Base-by-base conservation (phyloP, 2,113 vertebrate genomes). In the Sinocyclocheilus anshuiensis region DNA sequence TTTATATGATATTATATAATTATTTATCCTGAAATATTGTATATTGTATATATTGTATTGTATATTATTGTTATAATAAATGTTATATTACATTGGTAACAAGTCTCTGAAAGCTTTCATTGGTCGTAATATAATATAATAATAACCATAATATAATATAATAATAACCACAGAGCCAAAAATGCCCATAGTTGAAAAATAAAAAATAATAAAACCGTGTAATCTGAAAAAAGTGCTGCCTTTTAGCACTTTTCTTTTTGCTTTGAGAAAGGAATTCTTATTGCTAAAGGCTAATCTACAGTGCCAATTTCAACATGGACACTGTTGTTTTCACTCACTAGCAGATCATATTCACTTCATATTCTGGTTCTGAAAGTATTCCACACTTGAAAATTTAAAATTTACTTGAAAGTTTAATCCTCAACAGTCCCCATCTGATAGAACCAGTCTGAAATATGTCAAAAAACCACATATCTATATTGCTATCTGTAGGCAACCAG, bases 401-500 rank as follows among this genome's bases (percentile, higher is more conserved):
- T n/a, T n/a, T n/a, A n/a, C n/a, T n/a, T n/a, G n/a, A n/a, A n/a
- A n/a, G n/a, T 82, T 85, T 88, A 83, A 88, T 89, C 87, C 75
- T 4, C 4, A 42, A 79, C 84, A 83, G 86, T 86, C 85, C 84
- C 85, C 69, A 88, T 92, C 90, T 86, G 87, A 91, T 91, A 86
- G 48, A 50, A 88, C 74, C 63, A 87, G 85, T 90, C 74, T 77
- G 18, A 33, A 76, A 77, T 87, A 84, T 88, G 89, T 86, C 86
- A 86, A 89, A 83, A 55, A 91, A 86, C 77, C 67, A 36, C 88
- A 88, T 89, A 90, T 91, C 90, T 90, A 83, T 88, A 88, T 77
- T 90, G 86, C 88, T 87, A 87, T 88, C 90, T 85, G 80, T 59
- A 83, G 85, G 86, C 83, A 90, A 89, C 90, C 92, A 94, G 88